phyloP scores from a whole-genome alignment of 2,113 vertebrate species.

The Panthera uncia region DNA sequence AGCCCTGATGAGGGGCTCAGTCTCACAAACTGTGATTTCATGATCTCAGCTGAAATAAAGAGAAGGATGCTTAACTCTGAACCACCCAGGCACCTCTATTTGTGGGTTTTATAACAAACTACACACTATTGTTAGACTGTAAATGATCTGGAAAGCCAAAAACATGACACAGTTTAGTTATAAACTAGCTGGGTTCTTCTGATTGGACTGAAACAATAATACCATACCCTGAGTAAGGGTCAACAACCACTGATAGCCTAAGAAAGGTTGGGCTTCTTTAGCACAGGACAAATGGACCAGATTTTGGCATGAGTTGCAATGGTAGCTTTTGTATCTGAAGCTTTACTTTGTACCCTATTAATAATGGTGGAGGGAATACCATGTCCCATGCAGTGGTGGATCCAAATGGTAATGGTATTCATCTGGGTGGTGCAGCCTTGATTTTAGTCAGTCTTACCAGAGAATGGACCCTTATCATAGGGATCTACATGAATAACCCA shows the following conservation, averaged over 20 bases:
- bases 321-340: background rate
- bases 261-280: background rate
- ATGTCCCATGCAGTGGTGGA: background rate
- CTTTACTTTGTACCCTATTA: background rate
- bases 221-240: background rate
- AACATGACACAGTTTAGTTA: background rate
- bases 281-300: background rate
- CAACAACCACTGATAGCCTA: background rate
- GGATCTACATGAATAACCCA: background rate
- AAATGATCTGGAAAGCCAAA: background rate
- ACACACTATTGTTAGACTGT: background rate
- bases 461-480: background rate
- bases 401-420: background rate
- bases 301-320: background rate
- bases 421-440: background rate
- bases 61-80: no score
- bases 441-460: background rate
- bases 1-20: no score
- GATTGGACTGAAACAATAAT: background rate
- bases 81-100: background rate
- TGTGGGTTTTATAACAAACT: background rate
- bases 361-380: background rate
- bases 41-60: no score
- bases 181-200: background rate
- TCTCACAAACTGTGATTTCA: no score